Conservation (phyloP, 2,113 vertebrate species). For the Columba livia region DNA sequence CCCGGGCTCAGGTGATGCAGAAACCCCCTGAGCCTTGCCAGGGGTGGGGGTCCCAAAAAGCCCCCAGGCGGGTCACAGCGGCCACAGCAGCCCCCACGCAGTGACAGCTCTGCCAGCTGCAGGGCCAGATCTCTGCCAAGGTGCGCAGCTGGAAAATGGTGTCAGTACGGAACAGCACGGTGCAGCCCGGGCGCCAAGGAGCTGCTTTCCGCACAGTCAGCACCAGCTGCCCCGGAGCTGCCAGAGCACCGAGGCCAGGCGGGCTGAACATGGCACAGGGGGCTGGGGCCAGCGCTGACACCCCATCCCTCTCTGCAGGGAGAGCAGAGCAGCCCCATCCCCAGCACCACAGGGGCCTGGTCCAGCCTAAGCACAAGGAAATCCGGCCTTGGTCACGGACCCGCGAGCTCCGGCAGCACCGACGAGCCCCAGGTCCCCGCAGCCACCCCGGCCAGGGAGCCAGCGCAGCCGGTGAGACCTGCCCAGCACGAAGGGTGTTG, state of each 20-base stretch:
- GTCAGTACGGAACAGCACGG: not conserved
- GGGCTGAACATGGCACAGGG: not conserved
- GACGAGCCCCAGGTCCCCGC: not conserved
- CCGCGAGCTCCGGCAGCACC: not conserved
- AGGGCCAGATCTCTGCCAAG: not conserved
- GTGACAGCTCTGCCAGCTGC: not conserved
- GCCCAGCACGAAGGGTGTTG: not conserved
- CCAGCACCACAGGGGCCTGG: not conserved
- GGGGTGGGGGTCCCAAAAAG: not conserved
- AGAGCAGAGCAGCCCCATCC: not conserved
- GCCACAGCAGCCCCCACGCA: fast-evolving
- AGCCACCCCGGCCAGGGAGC: not conserved
- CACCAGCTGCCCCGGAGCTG: not conserved
- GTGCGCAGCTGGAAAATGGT: not conserved
- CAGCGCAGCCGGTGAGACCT: not conserved
- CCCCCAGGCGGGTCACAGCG: fast-evolving
- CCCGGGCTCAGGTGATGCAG: not conserved
- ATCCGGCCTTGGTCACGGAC: not conserved
- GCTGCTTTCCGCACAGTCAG: not conserved
- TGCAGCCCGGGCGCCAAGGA: fast-evolving
- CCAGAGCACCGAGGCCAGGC: not conserved
- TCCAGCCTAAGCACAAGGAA: not conserved
- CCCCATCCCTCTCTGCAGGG: not conserved
- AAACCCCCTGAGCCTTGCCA: not conserved
- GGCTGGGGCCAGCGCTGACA: not conserved